Conservation (phyloP, 2,797 vertebrate species). For the Babyrousa celebensis region DNA sequence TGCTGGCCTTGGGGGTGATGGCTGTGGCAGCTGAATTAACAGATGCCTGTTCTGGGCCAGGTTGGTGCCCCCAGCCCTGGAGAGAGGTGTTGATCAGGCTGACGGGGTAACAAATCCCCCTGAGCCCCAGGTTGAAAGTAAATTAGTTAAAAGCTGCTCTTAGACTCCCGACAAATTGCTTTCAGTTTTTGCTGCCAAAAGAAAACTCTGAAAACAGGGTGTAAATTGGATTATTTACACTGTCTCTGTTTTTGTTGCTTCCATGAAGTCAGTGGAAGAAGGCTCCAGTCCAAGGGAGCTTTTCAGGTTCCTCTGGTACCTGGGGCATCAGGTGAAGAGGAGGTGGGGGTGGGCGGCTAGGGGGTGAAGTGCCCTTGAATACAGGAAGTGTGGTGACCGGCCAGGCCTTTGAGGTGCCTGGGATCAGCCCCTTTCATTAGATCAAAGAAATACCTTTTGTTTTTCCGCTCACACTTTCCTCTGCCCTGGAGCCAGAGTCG, state of each 20-base stretch:
- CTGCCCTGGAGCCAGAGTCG: conserved; percentile 76
- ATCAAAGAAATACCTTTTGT: conserved; percentile 88
- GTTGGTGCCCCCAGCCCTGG: neutral
- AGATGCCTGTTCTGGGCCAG: conserved; percentile 33
- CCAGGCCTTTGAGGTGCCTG: conserved; percentile 80
- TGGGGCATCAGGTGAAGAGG: conserved; percentile 49
- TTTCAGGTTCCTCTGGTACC: conserved; percentile 49
- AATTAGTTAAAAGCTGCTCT: conserved; percentile 73
- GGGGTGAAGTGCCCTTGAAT: conserved; percentile 50
- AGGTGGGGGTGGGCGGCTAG: neutral
- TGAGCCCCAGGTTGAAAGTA: conserved; percentile 69
- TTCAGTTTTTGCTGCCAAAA: conserved; percentile 75
- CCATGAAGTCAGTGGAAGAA: conserved; percentile 29
- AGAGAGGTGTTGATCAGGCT: conserved; percentile 70
- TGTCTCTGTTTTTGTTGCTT: conserved; percentile 55
- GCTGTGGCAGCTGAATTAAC: conserved; percentile 58
- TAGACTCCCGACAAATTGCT: conserved; percentile 81
- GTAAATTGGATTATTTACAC: conserved; percentile 79
- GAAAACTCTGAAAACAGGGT: conserved; percentile 80
- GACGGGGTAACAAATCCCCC: conserved; percentile 32
- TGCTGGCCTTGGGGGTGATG: neutral
- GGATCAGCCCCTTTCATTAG: conserved; percentile 75
- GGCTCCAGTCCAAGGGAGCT: conserved; percentile 45
- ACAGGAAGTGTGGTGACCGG: conserved; percentile 41
- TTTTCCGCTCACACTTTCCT: conserved; percentile 67